Percentiles rank a stretch among this genome's conserved stretches.
Evolutionary conservation across 2,797 vertebrate species (phyloP).

Genomic region (Trachops cirrhosus): DNA sequence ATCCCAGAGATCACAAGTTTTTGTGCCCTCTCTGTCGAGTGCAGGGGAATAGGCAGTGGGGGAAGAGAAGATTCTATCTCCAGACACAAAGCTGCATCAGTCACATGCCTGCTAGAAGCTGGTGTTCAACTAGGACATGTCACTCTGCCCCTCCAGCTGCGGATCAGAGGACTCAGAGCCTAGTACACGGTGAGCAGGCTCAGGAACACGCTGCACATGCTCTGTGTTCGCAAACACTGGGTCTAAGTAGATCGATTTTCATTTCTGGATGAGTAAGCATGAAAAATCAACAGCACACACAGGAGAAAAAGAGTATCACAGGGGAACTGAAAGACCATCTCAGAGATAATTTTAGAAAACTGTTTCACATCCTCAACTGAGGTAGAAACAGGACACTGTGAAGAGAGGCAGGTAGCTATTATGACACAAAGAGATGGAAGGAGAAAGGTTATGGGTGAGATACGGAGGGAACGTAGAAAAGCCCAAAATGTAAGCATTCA

Average conservation of each 20-base stretch:
- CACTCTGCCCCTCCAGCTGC: conserved; percentile 55
- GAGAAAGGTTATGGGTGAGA: not conserved
- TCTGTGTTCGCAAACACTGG: conserved; percentile 46
- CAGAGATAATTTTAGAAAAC: not conserved
- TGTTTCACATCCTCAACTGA: not conserved
- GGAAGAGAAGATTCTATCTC: conserved; percentile 2
- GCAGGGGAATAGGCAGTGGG: not conserved
- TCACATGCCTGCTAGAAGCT: not conserved
- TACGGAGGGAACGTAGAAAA: not conserved
- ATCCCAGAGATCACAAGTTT: not conserved
- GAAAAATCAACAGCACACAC: conserved; percentile 52
- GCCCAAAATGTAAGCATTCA: not conserved
- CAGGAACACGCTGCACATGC: conserved; percentile 34
- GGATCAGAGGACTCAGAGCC: conserved; percentile 24
- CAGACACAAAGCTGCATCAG: not conserved
- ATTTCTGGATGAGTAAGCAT: conserved; percentile 44
- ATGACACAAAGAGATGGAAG: not conserved
- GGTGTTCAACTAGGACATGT: conserved; percentile 30
- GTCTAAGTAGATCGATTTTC: conserved; percentile 31
- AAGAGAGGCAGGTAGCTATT: not conserved
- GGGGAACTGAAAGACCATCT: conserved; percentile 13
- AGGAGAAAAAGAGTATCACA: not conserved
- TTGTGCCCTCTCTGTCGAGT: not conserved
- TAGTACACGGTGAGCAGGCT: conserved; percentile 26
- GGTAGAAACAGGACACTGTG: not conserved